phyloP scores from a whole-genome alignment of 2,797 vertebrate species.

The Oceanodroma leucorhoa region DNA sequence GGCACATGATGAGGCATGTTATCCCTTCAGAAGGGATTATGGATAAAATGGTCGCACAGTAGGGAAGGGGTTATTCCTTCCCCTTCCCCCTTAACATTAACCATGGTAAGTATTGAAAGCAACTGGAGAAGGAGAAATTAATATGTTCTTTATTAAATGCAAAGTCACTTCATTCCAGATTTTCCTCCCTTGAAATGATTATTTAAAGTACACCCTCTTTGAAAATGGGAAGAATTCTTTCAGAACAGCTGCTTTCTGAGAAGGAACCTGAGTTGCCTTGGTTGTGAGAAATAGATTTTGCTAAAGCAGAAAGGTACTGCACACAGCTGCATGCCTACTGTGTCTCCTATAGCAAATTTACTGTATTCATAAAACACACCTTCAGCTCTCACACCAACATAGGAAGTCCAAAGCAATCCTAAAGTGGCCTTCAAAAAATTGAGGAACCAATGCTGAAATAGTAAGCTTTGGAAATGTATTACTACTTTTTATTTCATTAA shows the following conservation, averaged over 20 bases:
- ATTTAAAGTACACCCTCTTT: background rate
- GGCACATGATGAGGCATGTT: background rate
- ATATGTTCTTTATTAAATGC: background rate
- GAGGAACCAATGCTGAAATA: background rate
- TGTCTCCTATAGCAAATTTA: background rate
- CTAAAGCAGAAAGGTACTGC: background rate
- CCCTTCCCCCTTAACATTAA: background rate
- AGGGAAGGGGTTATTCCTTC: slow-evolving; percentile 1
- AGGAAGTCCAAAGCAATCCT: background rate
- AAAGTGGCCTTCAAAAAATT: background rate
- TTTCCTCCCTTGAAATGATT: background rate
- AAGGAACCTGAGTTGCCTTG: background rate
- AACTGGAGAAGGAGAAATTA: background rate
- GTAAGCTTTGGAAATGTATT: background rate
- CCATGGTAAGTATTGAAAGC: background rate
- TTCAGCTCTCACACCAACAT: background rate
- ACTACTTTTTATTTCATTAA: background rate
- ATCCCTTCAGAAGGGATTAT: slow-evolving; percentile 41
- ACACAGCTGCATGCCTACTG: background rate
- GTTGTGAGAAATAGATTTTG: background rate
- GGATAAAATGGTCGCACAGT: background rate
- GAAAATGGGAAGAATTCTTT: background rate
- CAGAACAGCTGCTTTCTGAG: background rate
- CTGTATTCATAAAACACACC: background rate
- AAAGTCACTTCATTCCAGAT: background rate